A percentile compares a stretch with the other conserved stretches of the same genome.
phyloP scores from a whole-genome alignment of 2,888 invertebrate species.

The Plebejus argus region DNA sequence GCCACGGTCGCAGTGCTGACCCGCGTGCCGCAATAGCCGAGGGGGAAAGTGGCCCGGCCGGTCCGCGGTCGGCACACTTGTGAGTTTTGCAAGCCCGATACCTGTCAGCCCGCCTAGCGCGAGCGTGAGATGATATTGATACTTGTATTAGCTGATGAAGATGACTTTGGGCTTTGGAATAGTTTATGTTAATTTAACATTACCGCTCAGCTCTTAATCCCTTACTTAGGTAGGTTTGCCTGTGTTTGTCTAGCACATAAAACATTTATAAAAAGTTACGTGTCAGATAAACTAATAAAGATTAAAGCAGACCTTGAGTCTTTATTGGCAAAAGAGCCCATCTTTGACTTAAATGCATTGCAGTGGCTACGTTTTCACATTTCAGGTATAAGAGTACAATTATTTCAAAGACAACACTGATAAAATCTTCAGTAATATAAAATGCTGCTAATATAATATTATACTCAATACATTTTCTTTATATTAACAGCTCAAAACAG shows the following conservation, averaged over 20 bases:
- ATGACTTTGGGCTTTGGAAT: no score
- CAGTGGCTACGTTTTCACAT: no score
- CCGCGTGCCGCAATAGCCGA: slow-evolving; percentile 12
- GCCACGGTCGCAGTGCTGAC: slow-evolving; percentile 4
- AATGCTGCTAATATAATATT: neutral
- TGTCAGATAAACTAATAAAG: no score
- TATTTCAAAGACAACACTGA: neutral
- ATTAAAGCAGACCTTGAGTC: no score
- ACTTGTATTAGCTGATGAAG: neutral
- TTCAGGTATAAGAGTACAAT: neutral
- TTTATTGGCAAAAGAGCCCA: no score
- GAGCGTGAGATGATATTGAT: neutral
- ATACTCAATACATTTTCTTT: neutral
- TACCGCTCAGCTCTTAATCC: no score
- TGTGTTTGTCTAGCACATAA: no score
- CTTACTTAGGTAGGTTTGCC: no score
- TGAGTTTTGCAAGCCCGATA: neutral
- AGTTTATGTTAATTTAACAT: no score
- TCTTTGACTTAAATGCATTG: no score
- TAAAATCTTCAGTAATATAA: neutral
- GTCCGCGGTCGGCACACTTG: slow-evolving; percentile 3
- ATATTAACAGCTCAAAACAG: neutral
- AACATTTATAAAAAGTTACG: no score
- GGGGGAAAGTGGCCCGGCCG: slow-evolving; percentile 30
- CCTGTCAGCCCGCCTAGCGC: neutral